Evolutionary conservation across 53 echinoderm and acorn worm genomes (phyloP), one percentile per base, ranked within the genome.

Genomic region (Mesocentrotus franciscanus): DNA sequence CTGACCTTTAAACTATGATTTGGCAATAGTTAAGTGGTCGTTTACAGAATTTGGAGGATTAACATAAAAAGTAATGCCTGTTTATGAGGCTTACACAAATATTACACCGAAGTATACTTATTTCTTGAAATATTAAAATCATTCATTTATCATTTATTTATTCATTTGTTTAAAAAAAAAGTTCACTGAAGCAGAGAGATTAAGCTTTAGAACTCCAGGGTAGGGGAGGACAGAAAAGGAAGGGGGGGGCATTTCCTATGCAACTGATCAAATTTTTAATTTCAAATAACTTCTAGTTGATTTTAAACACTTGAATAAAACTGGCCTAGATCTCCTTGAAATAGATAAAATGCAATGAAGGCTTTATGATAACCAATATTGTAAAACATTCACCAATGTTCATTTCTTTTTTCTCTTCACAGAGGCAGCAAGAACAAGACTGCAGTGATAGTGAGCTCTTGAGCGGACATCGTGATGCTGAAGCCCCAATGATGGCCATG

Each of bases 381-480:
- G 29, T 75, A 30, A 75, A 76, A 76, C 27, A 76, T 32, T 76
- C 9, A 84, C 5, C 18, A 58, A 87, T 87, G 27, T 58, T 14
- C 58, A 12, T 27, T 87, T 87, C 5, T 27, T 58, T 57, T 4
- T 84, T 36, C 84, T 22, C n/a, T n/a, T 57, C 27, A 6, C 87
- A 87, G 87, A 27, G 27, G 15, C 58, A 42, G 3, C n/a, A 56
- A 87, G 57, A 29, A 59, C 2, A 11, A 11, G 27, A 87, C 11
- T 29, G 57, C 7, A 27, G 58, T 57, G 58, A 13, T 7, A 85
- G 7, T 36, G 15, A 75, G 49, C 42, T 83, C 87, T 85, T 85
- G 87, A 85, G 26, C 1, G 87, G 16, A 87, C 87, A 87, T 57
- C 87, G 87, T 27, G 27, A 87, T 87, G 87, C 87, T 57, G 87